Conservation (phyloP, 2,888 invertebrate genomes). For the Ornithoptera priamus region DNA sequence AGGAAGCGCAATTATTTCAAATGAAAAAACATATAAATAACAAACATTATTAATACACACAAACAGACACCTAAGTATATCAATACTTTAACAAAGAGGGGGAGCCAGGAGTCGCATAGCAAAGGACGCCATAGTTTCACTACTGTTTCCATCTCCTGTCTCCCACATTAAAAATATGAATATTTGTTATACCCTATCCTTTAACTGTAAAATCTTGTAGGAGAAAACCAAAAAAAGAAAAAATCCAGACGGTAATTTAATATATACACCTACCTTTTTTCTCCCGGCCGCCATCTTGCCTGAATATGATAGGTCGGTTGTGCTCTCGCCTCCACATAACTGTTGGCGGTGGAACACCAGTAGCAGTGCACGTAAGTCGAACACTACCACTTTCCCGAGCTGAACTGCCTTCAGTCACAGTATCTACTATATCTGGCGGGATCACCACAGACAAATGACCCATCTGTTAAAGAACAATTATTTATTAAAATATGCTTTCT, state of each 20-base stretch:
- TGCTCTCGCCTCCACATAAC: slow-evolving; percentile 91
- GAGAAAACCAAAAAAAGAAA: too few relatives aligned
- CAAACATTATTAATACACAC: too few relatives aligned
- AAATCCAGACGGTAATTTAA: neutral
- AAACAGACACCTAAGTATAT: too few relatives aligned
- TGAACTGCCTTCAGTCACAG: slow-evolving; percentile 86
- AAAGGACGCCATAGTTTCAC: too few relatives aligned
- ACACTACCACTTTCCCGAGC: slow-evolving; percentile 90
- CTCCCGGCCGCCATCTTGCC: slow-evolving; percentile 86
- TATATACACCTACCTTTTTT: slow-evolving; percentile 82
- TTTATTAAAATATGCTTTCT: neutral
- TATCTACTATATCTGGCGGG: slow-evolving; percentile 92
- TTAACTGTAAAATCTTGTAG: too few relatives aligned
- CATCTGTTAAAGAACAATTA: slow-evolving; percentile 78
- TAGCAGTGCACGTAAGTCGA: slow-evolving; percentile 87
- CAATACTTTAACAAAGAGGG: too few relatives aligned
- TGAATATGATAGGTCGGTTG: slow-evolving; percentile 86
- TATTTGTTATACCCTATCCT: too few relatives aligned
- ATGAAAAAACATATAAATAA: too few relatives aligned
- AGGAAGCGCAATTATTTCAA: too few relatives aligned
- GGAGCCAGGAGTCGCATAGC: too few relatives aligned
- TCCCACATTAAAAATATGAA: too few relatives aligned
- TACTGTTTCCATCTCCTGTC: too few relatives aligned
- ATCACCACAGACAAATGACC: slow-evolving; percentile 92
- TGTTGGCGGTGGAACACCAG: slow-evolving; percentile 89